Conservation (phyloP, 2,797 vertebrate genomes). For the Poecilia velifera region DNA sequence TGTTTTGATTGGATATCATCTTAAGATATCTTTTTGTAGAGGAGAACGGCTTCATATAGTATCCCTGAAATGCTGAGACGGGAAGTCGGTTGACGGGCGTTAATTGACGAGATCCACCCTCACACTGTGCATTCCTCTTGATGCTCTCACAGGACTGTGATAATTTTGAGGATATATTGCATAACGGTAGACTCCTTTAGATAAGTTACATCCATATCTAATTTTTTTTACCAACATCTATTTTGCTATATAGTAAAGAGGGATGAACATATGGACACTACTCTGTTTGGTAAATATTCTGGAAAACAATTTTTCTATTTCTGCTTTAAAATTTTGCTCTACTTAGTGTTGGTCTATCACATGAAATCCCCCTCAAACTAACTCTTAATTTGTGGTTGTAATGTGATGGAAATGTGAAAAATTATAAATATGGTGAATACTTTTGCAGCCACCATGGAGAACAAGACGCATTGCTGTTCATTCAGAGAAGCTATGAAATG, state of each 20-base stretch:
- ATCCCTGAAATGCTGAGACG: neutral
- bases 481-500: constrained; percentile 11
- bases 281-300: neutral
- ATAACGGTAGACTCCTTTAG: neutral
- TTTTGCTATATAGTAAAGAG: neutral
- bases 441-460: neutral
- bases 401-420: neutral
- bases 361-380: neutral
- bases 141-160: neutral
- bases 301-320: neutral
- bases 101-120: neutral
- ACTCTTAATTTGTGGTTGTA: neutral
- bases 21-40: neutral
- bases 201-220: neutral
- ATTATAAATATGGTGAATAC: neutral
- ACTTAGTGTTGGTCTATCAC: neutral
- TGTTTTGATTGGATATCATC: neutral
- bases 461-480: neutral
- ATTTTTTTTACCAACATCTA: neutral
- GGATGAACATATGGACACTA: neutral
- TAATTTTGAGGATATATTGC: neutral
- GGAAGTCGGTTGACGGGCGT: neutral
- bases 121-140: neutral
- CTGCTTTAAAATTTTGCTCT: neutral
- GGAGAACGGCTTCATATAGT: neutral